Evolutionary conservation across 1,140 invertebrate species (phyloP).

Genomic region (Pseudomyrmex dendroicus): DNA sequence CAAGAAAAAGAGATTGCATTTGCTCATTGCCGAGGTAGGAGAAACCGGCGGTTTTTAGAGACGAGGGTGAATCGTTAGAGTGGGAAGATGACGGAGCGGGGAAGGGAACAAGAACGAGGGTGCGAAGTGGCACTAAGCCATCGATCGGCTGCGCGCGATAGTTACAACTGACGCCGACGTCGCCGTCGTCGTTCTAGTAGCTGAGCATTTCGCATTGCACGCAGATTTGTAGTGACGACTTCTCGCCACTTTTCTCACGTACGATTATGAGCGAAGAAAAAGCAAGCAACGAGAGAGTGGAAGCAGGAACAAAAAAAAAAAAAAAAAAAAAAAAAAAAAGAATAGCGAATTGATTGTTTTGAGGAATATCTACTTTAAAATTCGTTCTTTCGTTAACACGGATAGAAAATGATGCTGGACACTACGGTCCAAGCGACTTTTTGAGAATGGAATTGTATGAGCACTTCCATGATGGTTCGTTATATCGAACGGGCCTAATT

Average conservation of each 20-base stretch:
- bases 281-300: neutral
- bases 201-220: conserved; percentile 67
- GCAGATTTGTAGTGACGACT: conserved; percentile 56
- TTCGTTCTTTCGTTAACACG: neutral
- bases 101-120: conserved; percentile 16
- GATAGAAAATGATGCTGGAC: conserved; percentile 3
- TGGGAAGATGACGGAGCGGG: neutral
- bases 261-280: neutral
- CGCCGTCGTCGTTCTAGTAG: conserved; percentile 59
- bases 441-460: neutral
- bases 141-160: conserved; percentile 78
- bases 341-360: conserved; percentile 20
- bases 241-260: conserved; percentile 17
- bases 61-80: conserved; percentile 40
- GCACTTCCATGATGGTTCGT: neutral
- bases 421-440: neutral
- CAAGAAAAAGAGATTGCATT: conserved; percentile 1
- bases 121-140: conserved; percentile 74
- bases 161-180: neutral
- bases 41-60: neutral
- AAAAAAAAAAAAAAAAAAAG: neutral
- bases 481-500: conserved; percentile 26
- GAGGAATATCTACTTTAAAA: neutral
- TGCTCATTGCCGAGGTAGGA: neutral
- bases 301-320: neutral